phyloP scores from a whole-genome alignment of 2,888 invertebrate genomes.

The Monopis laevigella region DNA sequence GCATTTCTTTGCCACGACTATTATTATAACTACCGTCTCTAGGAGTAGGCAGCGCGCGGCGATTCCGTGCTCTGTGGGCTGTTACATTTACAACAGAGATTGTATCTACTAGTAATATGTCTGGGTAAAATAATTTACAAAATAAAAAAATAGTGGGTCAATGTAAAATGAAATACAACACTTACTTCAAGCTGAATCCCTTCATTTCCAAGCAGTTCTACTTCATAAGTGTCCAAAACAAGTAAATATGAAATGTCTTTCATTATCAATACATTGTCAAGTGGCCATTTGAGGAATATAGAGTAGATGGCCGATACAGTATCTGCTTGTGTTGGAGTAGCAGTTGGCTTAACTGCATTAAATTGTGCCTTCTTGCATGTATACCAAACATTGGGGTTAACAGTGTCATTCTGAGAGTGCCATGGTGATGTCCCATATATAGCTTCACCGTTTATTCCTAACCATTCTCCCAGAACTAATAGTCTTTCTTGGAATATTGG shows the following conservation, averaged over 20 bases:
- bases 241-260: slow-evolving; percentile 47
- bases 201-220: slow-evolving; percentile 62
- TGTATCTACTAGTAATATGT: too few species aligned
- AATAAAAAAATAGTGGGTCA: too few species aligned
- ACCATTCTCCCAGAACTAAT: slow-evolving; percentile 80
- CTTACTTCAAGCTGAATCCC: slow-evolving; percentile 26
- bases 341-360: slow-evolving; percentile 17
- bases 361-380: slow-evolving; percentile 40
- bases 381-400: slow-evolving; percentile 80
- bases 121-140: too few species aligned
- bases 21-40: too few species aligned
- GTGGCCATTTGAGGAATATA: slow-evolving; percentile 76
- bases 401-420: slow-evolving; percentile 82
- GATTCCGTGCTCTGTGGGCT: too few species aligned
- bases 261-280: slow-evolving; percentile 49
- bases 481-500: slow-evolving; percentile 90
- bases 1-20: too few species aligned
- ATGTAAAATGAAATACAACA: slow-evolving; percentile 9
- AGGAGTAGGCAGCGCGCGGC: too few species aligned
- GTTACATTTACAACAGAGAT: too few species aligned
- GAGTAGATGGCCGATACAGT: slow-evolving; percentile 68
- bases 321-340: slow-evolving; percentile 26
- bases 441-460: slow-evolving; percentile 85
- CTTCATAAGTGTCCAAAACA: slow-evolving; percentile 29
- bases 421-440: slow-evolving; percentile 84